Evolutionary conservation across 2,888 invertebrate species (phyloP), one percentile per base, ranked within the genome.

Genomic region (Oligia fasciuncula): DNA sequence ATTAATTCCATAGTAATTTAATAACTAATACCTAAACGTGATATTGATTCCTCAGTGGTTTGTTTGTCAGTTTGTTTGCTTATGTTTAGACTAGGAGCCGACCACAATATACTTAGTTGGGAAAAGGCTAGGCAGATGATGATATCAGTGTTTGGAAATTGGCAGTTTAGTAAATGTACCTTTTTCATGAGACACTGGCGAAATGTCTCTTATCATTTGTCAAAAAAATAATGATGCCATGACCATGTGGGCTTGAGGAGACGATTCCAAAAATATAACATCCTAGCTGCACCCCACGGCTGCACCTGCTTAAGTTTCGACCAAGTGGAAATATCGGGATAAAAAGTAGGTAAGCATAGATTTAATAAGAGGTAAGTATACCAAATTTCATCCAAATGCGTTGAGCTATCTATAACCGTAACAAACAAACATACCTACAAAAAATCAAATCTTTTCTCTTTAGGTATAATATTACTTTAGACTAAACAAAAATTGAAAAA

Each of bases 1-100:
- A 81, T 85, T 67, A 70, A 67, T 82, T 73, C 57, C 19, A 51
- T 46, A 29, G 51, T 75, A 69, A 83, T 63, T 70, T 40, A 67
- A 60, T 67, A 23, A 17, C 60, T 71, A 49, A 51, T 85, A 29
- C 29, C 29, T 29, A 17, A 40, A n/a, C 54, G 51, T 63, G 35
- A 63, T 70, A 76, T 73, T 66, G 70, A 76, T 73, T 54, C n/a
- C 14, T 54, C 5, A 66, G 65, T 60, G 51, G 46, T 69, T 65
- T 46, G 9, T 49, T 57, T 60, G 17, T 13, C 35, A 14, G 6
- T 19, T 9, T 49, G 14, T 14, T 63, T n/a, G 11, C 51, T 62
- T n/a, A 66, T 5, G 29, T 23, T 11, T 35, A 35, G 35, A 35
- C 35, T 35, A 29, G 35, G 35, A 35, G 29, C 29, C 29, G 29